phyloP scores from a whole-genome alignment of 2,797 vertebrate genomes.

The Champsocephalus esox region DNA sequence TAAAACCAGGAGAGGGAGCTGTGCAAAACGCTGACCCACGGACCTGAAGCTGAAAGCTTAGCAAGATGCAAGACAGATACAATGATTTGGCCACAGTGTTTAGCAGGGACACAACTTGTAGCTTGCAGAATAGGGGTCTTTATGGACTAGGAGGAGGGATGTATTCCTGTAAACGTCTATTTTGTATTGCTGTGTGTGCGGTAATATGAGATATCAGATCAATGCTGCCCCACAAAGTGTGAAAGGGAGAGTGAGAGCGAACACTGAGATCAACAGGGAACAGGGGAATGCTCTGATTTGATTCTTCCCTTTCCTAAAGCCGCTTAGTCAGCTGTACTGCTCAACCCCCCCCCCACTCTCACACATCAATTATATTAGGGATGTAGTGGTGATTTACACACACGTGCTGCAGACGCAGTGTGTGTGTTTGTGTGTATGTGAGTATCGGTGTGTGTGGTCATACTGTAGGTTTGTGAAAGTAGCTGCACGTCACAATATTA shows the following conservation, averaged over 20 bases:
- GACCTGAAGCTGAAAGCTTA: conserved; percentile 50
- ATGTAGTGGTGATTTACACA: conserved; percentile 51
- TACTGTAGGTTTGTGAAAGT: conserved; percentile 16
- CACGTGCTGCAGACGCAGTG: conserved; percentile 55
- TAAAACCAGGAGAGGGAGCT: conserved; percentile 62
- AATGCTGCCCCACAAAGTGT: conserved; percentile 40
- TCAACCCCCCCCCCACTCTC: conserved; percentile 57
- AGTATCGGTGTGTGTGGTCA: not conserved
- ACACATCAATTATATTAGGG: conserved; percentile 29
- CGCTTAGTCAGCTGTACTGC: conserved; percentile 54
- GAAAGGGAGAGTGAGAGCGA: conserved; percentile 29
- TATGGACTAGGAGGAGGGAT: conserved; percentile 33
- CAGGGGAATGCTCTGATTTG: conserved; percentile 29
- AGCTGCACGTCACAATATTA: conserved; percentile 15
- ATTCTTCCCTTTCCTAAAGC: conserved; percentile 12
- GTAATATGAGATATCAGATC: conserved; percentile 67
- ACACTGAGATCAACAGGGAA: conserved; percentile 56
- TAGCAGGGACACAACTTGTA: conserved; percentile 53
- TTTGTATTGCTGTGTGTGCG: conserved; percentile 45
- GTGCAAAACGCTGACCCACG: conserved; percentile 75
- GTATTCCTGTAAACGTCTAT: conserved; percentile 56
- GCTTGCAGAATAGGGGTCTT: conserved; percentile 36
- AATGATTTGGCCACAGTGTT: conserved; percentile 42
- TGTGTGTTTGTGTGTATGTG: conserved; percentile 46
- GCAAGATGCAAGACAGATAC: conserved; percentile 52